Evolutionary conservation across 2,797 vertebrate genomes (phyloP).

Genomic region (Diglossa cyanea): DNA sequence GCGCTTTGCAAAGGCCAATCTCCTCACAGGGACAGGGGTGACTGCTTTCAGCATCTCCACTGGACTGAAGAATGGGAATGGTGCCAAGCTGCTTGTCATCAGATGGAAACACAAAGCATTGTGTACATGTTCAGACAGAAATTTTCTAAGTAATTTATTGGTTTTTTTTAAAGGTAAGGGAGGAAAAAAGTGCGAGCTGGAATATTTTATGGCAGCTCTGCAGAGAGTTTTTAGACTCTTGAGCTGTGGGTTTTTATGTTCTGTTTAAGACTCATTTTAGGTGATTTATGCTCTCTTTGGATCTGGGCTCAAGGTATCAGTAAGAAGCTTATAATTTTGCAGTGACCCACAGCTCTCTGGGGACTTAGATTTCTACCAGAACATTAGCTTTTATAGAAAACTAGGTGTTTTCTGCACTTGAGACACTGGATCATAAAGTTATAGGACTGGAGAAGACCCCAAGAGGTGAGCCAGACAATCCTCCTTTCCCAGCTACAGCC

Average conservation of each 20-base stretch:
- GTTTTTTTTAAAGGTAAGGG: not conserved
- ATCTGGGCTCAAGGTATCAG: not conserved
- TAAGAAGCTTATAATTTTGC: not conserved
- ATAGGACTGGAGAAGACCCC: not conserved
- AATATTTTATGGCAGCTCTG: not conserved
- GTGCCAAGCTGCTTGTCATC: not conserved
- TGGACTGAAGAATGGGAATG: not conserved
- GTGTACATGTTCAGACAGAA: not conserved
- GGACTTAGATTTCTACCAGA: not conserved
- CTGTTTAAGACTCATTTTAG: not conserved
- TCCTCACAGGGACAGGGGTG: not conserved
- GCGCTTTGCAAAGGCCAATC: not conserved
- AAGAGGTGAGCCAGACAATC: not conserved
- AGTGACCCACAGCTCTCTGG: not conserved
- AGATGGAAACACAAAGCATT: not conserved
- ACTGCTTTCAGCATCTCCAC: not conserved
- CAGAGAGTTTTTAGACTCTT: not conserved
- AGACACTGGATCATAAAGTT: not conserved
- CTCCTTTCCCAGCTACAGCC: not conserved
- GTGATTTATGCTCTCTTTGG: not conserved
- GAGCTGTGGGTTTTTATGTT: not conserved
- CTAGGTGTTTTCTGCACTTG: not conserved
- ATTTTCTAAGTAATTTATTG: not conserved
- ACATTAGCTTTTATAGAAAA: not conserved
- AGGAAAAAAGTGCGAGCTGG: not conserved